These are phyloP conservation scores for Drosophila neocordata DNA, from an alignment of 1,140 invertebrate genomes.

Conservation along the genomic window DNA sequence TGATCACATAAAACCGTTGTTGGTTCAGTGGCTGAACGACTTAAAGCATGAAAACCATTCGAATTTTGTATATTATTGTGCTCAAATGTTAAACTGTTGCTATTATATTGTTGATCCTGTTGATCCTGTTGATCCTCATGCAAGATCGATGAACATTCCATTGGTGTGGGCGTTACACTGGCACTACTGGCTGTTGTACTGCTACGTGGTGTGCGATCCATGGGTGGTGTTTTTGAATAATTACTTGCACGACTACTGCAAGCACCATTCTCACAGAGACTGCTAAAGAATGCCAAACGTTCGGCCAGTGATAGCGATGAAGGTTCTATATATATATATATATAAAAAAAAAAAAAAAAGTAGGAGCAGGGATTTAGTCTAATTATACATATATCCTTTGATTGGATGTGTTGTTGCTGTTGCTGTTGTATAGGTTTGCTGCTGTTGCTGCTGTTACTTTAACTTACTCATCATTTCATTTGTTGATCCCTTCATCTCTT, in stretches of 20 bases:
- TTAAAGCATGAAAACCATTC: slow-evolving; percentile 42
- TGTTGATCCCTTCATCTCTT: slow-evolving; percentile 22
- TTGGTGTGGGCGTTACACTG: slow-evolving; percentile 66
- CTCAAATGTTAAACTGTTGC: slow-evolving; percentile 34
- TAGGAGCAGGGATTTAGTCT: not conserved
- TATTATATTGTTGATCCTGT: slow-evolving; percentile 13
- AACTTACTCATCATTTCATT: slow-evolving; percentile 67
- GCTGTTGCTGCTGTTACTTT: not conserved
- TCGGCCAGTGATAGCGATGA: slow-evolving; percentile 78
- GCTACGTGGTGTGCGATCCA: slow-evolving; percentile 57
- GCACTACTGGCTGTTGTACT: slow-evolving; percentile 61
- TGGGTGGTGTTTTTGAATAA: slow-evolving; percentile 60
- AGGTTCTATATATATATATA: slow-evolving; percentile 54
- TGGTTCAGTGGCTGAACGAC: slow-evolving; percentile 57
- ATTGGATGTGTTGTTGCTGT: too few relatives aligned
- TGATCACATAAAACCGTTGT: not conserved
- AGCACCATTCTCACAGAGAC: slow-evolving; percentile 53
- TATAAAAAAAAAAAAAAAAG: not conserved
- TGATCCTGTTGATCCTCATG: slow-evolving; percentile 9
- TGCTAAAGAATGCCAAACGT: slow-evolving; percentile 76
- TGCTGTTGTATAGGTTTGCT: too few relatives aligned
- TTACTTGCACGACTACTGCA: slow-evolving; percentile 52
- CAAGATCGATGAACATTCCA: slow-evolving; percentile 53
- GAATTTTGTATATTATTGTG: not conserved
- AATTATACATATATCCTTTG: too few relatives aligned